A percentile compares a stretch with the other conserved stretches of the same genome.
Conservation (phyloP, 2,888 invertebrate genomes). For the Augochlorella aurata region DNA sequence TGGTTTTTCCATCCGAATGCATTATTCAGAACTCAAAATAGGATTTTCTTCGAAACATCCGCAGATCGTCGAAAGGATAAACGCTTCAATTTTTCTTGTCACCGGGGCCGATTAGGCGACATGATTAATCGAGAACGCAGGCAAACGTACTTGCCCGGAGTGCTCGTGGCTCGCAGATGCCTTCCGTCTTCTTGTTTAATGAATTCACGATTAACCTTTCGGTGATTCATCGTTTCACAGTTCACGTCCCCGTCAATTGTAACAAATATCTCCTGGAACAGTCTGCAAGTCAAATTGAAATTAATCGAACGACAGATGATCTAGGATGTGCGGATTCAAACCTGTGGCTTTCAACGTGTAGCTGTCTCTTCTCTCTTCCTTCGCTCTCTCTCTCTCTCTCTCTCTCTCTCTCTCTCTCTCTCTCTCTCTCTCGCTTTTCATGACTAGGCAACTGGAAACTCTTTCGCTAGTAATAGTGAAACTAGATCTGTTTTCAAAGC, state of each 20-base stretch:
- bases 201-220: slow-evolving; percentile 48
- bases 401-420: background rate
- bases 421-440: background rate
- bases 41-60: background rate
- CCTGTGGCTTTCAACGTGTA: background rate
- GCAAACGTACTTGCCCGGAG: slow-evolving; percentile 5
- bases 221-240: slow-evolving; percentile 46
- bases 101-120: background rate
- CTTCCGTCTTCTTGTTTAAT: slow-evolving; percentile 31
- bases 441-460: background rate
- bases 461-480: slow-evolving; percentile 8
- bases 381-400: too few species aligned
- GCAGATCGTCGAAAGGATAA: background rate
- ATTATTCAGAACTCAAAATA: background rate
- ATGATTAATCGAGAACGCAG: slow-evolving; percentile 25
- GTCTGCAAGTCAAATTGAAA: slow-evolving; percentile 21
- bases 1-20: background rate
- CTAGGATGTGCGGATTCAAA: background rate
- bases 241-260: slow-evolving; percentile 29
- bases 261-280: slow-evolving; percentile 27
- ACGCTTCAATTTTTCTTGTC: background rate
- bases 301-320: slow-evolving; percentile 32
- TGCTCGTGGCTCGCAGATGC: slow-evolving; percentile 26
- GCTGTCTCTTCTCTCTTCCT: background rate
- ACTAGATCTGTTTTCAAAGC: slow-evolving; percentile 14